Base-by-base conservation (phyloP, 2,797 vertebrate genomes). In the Neopelma chrysocephalum region DNA sequence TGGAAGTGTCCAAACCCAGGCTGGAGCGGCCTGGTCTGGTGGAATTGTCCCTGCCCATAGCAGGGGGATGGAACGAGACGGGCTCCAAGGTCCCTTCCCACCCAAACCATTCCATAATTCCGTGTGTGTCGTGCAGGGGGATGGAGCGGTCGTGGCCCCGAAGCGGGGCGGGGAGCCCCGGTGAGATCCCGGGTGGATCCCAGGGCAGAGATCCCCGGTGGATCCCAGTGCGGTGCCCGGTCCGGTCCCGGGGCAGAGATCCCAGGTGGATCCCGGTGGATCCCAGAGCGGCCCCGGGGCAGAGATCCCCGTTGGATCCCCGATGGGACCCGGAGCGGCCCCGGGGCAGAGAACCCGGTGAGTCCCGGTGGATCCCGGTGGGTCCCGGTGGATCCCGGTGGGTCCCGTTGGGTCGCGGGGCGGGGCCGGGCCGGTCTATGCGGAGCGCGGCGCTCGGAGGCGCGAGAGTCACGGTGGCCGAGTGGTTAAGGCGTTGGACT, bases 401-500 rank as follows among this genome's bases (percentile, higher is more conserved):
- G 8, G 13, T 4, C 8, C 6, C 15, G 18, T n/a, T n/a, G n/a
- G n/a, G n/a, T n/a, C 5, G 58, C 25, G 3, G 80, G 53, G 66
- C 36, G 47, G 42, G n/a, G 48, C 11, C 2, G 60, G 48, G 32
- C 54, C 29, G 62, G 6, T 76, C 77, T 92, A 95, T 65, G 2
- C 2, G 43, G 54, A 88, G 93, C 81, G 62, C 77, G 20, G 83
- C 10, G 8, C 0, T 5, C 0, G 14, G 1, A 12, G 47, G 78
- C 42, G 53, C 76, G 79, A 56, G 76, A 93, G 98, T 99, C 98
- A 99, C 98, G 98, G 98, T 99, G 98, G 98, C 99, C 98, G 98
- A 99, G 99, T 99, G 99, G 98, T 99, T 98, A 99, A 98, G 98
- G 98, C 98, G 98, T 98, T 99, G 98, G 98, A 99, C 98, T 99